Conservation (phyloP, 2,797 vertebrate genomes). For the Percopsis omiscomaycus region DNA sequence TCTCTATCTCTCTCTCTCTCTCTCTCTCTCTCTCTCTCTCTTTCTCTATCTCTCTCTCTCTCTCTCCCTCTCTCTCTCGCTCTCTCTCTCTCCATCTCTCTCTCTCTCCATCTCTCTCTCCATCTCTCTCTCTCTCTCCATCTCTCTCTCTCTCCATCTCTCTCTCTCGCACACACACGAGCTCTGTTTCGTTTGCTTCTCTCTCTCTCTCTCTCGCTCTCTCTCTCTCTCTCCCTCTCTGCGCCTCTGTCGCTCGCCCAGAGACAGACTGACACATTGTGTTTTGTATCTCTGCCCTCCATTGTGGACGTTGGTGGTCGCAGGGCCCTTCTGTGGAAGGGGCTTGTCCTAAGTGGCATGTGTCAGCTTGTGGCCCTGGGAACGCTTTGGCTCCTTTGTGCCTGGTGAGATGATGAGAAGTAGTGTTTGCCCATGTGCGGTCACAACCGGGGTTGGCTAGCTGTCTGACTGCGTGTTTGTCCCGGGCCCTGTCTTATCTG, state of each 20-base stretch:
- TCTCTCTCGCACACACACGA: not conserved
- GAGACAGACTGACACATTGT: conserved; percentile 64
- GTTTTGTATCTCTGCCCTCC: conserved; percentile 51
- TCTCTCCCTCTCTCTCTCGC: not conserved
- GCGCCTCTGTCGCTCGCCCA: conserved; percentile 20
- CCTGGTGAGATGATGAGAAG: conserved; percentile 65
- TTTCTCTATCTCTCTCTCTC: not conserved
- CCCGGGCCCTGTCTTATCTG: no score
- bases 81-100: not conserved
- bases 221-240: conserved; percentile 7
- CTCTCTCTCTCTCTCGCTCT: conserved; percentile 18
- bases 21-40: conserved; percentile 4
- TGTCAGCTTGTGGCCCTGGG: conserved; percentile 72
- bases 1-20: not conserved
- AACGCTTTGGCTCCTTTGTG: conserved; percentile 67
- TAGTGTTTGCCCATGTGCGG: conserved; percentile 66
- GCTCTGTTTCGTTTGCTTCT: conserved; percentile 13
- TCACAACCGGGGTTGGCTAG: conserved; percentile 49
- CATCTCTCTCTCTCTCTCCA: not conserved
- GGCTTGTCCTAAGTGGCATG: conserved; percentile 64
- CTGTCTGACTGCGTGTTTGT: conserved; percentile 26
- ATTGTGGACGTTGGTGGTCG: conserved; percentile 31
- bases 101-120: not conserved
- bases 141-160: not conserved
- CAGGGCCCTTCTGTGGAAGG: conserved; percentile 38